These are phyloP conservation scores for Muntiacus reevesi DNA, from an alignment of 2,113 vertebrate species.

Conservation along the genomic window DNA sequence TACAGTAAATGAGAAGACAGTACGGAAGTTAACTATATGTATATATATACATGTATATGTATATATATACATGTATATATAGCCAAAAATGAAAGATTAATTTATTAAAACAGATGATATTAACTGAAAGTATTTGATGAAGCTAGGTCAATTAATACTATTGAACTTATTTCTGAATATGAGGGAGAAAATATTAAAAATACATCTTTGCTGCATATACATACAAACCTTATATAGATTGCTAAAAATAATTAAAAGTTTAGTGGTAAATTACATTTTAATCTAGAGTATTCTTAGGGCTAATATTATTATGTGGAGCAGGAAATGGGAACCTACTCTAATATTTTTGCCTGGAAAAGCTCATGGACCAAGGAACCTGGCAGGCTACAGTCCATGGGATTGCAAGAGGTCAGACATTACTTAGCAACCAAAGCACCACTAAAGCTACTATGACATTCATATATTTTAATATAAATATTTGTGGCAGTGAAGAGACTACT, in stretches of 20 bases:
- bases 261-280: not conserved
- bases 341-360: not conserved
- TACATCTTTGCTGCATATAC: not conserved
- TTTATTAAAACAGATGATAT: not conserved
- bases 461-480: not conserved
- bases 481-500: not conserved
- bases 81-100: not conserved
- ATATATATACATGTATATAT: not conserved
- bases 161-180: not conserved
- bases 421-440: not conserved
- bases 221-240: not conserved
- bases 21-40: conserved; percentile 45
- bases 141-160: not conserved
- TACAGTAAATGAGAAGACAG: conserved; percentile 62
- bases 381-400: not conserved
- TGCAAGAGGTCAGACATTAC: not conserved
- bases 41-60: not conserved
- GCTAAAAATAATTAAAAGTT: not conserved
- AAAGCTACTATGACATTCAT: rapidly evolving
- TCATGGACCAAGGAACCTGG: not conserved
- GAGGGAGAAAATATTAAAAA: not conserved
- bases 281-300: not conserved
- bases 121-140: not conserved
- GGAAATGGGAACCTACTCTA: not conserved
- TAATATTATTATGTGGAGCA: not conserved